Evolutionary conservation across 2,888 invertebrate genomes (phyloP), one percentile per base, ranked within the genome.

Genomic region (Tribolium freemani): DNA sequence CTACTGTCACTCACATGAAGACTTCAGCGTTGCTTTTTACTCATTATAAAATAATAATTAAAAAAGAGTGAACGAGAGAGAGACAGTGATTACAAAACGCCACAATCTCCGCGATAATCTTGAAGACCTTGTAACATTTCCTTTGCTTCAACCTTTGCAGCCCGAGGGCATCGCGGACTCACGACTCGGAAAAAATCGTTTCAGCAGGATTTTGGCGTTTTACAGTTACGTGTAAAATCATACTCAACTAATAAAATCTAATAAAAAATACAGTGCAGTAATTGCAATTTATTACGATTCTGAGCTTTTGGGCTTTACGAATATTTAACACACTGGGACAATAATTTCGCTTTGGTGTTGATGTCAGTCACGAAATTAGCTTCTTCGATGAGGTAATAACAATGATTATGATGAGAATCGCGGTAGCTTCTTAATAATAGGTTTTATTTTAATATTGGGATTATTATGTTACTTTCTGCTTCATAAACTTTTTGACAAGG

Each of bases 61-160:
- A 81, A 76, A 77, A 77, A 60, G 61, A 74, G 74, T 73, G 61
- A 73, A 70, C 56, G 77, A 76, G 72, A 73, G 76, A 74, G 74
- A 77, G 70, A 72, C 72, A 74, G 75, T 21, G 78, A 79, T 82
- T 81, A 80, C 81, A 81, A 82, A 82, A 81, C 80, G 78, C 82
- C 82, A 85, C 86, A 86, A 86, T 86, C 86, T 85, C 86, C 85
- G 83, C 84, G 85, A 82, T 83, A 85, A 86, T 86, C 86, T 86
- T 83, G 86, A 85, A 87, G 87, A 84, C 87, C 87, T 87, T 87
- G 87, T 87, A 87, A 87, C 86, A 86, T 85, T 86, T 86, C 84
- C 84, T 83, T 78, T 81, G 83, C 77, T 84, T 83, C 85, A 85
- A 85, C 85, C 84, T 85, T 85, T 84, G 81, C 77, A 76, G 82